Base-by-base conservation (phyloP, 2,797 vertebrate genomes). In the Clarias platycephalus region DNA sequence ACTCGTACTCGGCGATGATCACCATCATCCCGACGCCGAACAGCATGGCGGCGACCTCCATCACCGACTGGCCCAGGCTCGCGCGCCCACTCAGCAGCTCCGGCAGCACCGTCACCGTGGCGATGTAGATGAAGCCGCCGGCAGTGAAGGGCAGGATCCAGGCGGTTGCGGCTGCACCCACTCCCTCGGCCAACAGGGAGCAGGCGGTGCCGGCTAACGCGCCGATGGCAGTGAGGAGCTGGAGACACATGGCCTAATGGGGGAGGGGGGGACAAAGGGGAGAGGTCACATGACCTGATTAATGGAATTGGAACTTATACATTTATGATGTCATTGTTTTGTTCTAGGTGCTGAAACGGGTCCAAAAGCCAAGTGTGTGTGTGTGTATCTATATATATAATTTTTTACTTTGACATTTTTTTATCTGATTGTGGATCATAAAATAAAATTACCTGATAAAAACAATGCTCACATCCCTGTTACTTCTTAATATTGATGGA, bases 111-210 rank as follows among this genome's bases (percentile, higher is more conserved):
- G 97, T 97, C 82, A 97, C 97, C 0, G 97, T 97, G 87, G 97
- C 97, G 80, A 97, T 96, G 84, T 98, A 98, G 85, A 98, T 95
- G 28, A 98, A 98, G 15, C 97, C 97, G 0, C 97, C 97, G 0
- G 97, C 97, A 0, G 97, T 97, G 91, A 98, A 97, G 0, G 97
- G 97, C 75, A 98, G 92, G 89, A 98, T 95, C 97, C 97, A 97
- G 88, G 95, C 93, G 0, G 96, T 96, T 0, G 97, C 96, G 0
- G 95, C 88, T 0, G 94, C 95, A 0, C 96, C 95, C 26, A 96
- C 93, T 0, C 97, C 97, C 88, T 97, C 97, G 0, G 97, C 96
- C 91, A 98, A 83, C 20, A 98, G 93, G 8, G 97, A 97, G 93
- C 96, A 97, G n/a, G 92, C 91, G 0, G 97, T 97, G 84, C 97